These are phyloP conservation scores for Chrysopilus asiliformis DNA, from an alignment of 2,888 invertebrate genomes.

Conservation along the genomic window DNA sequence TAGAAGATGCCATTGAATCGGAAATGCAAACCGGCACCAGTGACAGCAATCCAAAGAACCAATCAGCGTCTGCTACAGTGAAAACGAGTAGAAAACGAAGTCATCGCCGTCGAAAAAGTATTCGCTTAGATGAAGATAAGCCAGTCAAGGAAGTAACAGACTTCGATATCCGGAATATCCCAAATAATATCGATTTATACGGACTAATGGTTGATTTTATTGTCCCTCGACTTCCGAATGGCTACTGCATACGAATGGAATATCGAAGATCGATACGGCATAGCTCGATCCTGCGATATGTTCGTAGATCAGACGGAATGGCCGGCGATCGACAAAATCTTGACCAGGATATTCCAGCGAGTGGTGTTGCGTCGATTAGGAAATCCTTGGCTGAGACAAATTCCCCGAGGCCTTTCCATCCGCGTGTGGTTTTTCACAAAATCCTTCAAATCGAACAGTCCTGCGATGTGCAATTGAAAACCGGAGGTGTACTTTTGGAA, in stretches of 20 bases:
- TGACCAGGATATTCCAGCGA: no score
- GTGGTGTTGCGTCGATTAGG: conserved; percentile 18
- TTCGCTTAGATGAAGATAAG: not conserved
- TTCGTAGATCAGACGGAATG: no score
- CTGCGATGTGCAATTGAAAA: no score
- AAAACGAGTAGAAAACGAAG: no score
- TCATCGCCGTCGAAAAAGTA: no score
- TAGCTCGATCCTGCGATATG: no score
- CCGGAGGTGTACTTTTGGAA: no score
- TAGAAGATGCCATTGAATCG: conserved; percentile 29
- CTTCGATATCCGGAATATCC: conserved; percentile 31
- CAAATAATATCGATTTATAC: conserved; percentile 28
- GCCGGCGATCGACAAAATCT: no score
- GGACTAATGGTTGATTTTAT: conserved; percentile 30
- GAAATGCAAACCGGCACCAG: not conserved
- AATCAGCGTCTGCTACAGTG: not conserved
- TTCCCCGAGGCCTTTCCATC: conserved; percentile 29
- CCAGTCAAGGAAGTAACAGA: conserved; percentile 25
- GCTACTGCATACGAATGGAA: conserved; percentile 27
- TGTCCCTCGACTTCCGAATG: conserved; percentile 31
- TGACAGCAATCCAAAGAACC: not conserved
- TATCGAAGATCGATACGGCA: no score
- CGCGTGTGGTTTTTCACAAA: conserved; percentile 27
- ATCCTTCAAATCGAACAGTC: conserved; percentile 27
- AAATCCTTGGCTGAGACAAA: conserved; percentile 24